Evolutionary conservation across 1,140 invertebrate species (phyloP).

Genomic region (Bombus haemorrhoidalis): DNA sequence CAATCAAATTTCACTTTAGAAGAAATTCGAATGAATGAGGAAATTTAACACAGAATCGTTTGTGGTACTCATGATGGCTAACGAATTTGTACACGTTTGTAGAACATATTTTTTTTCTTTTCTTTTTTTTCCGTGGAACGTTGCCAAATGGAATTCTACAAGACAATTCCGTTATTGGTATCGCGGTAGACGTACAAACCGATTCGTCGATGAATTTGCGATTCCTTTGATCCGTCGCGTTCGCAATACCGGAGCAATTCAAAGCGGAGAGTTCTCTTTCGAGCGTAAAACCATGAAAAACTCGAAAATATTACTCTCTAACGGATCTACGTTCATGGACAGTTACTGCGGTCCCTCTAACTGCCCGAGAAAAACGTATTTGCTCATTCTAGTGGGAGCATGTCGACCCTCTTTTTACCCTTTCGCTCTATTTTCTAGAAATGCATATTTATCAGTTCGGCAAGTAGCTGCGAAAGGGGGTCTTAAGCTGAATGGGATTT

Average conservation of each 20-base stretch:
- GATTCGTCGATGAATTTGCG: slow-evolving; percentile 36
- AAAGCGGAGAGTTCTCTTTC: slow-evolving; percentile 12
- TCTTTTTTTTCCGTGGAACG: background rate
- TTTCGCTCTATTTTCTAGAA: slow-evolving; percentile 65
- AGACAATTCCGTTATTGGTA: slow-evolving; percentile 36
- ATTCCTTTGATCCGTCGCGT: slow-evolving; percentile 6
- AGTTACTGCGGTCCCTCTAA: slow-evolving; percentile 48
- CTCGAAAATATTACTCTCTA: slow-evolving; percentile 22
- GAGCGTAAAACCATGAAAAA: slow-evolving; percentile 12
- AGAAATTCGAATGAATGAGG: background rate
- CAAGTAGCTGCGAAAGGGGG: slow-evolving; percentile 70
- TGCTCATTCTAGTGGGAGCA: background rate
- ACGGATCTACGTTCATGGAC: slow-evolving; percentile 24
- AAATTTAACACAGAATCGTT: background rate
- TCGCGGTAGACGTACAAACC: background rate
- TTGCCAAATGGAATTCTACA: slow-evolving; percentile 10
- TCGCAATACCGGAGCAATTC: slow-evolving; percentile 35
- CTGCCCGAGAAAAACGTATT: background rate
- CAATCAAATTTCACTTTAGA: background rate
- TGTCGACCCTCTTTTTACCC: slow-evolving; percentile 1
- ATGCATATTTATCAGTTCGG: slow-evolving; percentile 79
- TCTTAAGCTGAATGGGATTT: slow-evolving; percentile 51
- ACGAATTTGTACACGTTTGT: background rate
- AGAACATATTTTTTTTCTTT: background rate
- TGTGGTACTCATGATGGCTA: background rate